phyloP scores from a whole-genome alignment of 1,140 invertebrate species.

The Lepeophtheirus salmonis region DNA sequence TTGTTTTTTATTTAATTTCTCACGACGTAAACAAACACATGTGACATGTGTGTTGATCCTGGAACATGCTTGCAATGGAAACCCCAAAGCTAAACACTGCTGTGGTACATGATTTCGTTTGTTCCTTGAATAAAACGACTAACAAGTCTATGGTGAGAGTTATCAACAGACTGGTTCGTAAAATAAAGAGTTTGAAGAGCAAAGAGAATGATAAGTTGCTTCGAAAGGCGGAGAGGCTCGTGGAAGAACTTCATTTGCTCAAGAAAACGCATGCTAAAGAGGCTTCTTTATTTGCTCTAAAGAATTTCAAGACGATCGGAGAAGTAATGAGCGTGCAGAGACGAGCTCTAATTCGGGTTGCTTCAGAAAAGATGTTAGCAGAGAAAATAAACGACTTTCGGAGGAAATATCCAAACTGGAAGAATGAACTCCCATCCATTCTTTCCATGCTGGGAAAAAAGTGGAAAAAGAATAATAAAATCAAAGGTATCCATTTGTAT shows the following conservation, averaged over 20 bases:
- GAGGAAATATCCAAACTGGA: neutral
- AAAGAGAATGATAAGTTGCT: neutral
- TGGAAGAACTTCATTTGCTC: neutral
- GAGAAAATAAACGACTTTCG: slow-evolving; percentile 1
- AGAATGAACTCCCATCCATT: neutral
- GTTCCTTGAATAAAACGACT: neutral
- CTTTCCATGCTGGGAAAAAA: neutral
- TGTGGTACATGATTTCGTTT: neutral
- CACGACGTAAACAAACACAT: neutral
- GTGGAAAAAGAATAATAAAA: neutral
- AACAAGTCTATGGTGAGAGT: neutral
- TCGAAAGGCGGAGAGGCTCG: neutral
- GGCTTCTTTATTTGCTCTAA: neutral
- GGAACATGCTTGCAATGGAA: neutral
- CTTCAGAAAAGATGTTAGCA: neutral
- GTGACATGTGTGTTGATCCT: neutral
- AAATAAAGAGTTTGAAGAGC: neutral
- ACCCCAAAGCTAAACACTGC: neutral
- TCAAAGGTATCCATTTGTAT: neutral
- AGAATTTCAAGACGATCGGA: neutral
- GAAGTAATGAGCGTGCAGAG: neutral
- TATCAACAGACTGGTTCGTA: neutral
- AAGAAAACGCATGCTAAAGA: neutral
- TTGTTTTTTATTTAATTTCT: neutral
- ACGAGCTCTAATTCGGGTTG: neutral